Base-by-base conservation (phyloP, 2,888 invertebrate genomes). In the Scelioninae gen. 2 region DNA sequence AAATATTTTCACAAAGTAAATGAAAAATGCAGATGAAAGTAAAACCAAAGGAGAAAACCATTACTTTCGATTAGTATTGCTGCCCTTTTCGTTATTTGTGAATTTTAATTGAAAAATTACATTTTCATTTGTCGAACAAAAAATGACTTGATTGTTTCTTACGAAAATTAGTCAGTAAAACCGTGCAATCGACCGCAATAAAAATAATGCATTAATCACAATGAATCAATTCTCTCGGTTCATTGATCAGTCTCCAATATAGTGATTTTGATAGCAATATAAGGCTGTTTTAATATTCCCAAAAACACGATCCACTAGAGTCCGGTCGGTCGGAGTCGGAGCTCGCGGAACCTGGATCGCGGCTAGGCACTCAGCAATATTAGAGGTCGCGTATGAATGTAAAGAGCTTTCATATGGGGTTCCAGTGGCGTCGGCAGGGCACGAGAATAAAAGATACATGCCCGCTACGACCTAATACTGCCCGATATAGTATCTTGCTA, bases 391-490 rank as follows among this genome's bases (percentile, higher is more conserved):
- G 46, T 39, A 64, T 58, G 64, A 73, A 73, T 69, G 69, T 43
- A 73, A 69, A 73, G 69, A 64, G 73, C 69, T 58, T 68, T 68
- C 53, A 73, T 60, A 67, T 55, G 39, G 61, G 46, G 67, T 31
- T 73, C 37, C 48, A 53, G 60, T 52, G 58, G 52, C 55, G 58
- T 48, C 63, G 45, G n/a, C 41, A n/a, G 41, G 45, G 52, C 35
- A 55, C 52, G 35, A n/a, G 60, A 69, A 73, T 73, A 69, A 74
- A 74, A 74, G 74, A 69, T 72, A 60, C 67, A 72, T 64, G 39
- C 33, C 31, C 43, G 60, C 37, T 65, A 65, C 65, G 61, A 67
- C 60, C 69, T 74, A 74, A 74, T 74, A 70, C 70, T 52, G 52
- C 22, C 65, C 57, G 61, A 70, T 70, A 63, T 67, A 61, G 57